These are phyloP conservation scores for Orius insidiosus DNA, from an alignment of 1,140 invertebrate genomes.

Conservation along the genomic window DNA sequence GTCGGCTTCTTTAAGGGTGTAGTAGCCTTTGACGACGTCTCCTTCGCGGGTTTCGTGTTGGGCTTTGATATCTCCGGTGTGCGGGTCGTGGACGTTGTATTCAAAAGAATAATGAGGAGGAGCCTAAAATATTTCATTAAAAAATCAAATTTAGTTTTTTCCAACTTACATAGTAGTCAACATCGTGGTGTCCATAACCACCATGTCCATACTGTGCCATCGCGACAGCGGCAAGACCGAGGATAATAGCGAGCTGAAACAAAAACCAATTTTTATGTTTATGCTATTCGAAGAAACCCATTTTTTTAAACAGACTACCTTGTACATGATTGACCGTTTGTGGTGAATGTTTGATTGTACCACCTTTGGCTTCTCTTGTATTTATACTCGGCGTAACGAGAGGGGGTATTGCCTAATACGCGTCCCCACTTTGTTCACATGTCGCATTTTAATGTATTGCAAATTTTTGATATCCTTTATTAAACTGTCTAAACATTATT, in stretches of 20 bases:
- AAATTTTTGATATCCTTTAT: too few relatives aligned
- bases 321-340: too few relatives aligned
- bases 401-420: too few relatives aligned
- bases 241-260: conserved; percentile 9
- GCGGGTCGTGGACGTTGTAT: conserved; percentile 25
- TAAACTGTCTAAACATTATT: too few relatives aligned
- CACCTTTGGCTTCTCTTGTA: too few relatives aligned
- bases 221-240: conserved; percentile 13
- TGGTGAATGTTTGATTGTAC: too few relatives aligned
- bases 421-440: too few relatives aligned
- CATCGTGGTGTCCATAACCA: neutral
- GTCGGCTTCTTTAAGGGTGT: conserved; percentile 42
- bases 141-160: neutral
- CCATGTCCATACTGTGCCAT: conserved; percentile 20
- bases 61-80: conserved; percentile 24
- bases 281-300: too few relatives aligned
- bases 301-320: too few relatives aligned
- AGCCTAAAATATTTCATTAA: conserved; percentile 3
- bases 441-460: too few relatives aligned
- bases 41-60: conserved; percentile 23
- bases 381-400: too few relatives aligned
- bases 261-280: too few relatives aligned
- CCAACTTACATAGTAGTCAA: conserved; percentile 36
- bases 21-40: conserved; percentile 28
- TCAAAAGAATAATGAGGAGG: conserved; percentile 23